A percentile compares a stretch with the other conserved stretches of the same genome.
These are phyloP conservation scores for Cettia cetti DNA, from an alignment of 2,113 vertebrate species.

Conservation along the genomic window DNA sequence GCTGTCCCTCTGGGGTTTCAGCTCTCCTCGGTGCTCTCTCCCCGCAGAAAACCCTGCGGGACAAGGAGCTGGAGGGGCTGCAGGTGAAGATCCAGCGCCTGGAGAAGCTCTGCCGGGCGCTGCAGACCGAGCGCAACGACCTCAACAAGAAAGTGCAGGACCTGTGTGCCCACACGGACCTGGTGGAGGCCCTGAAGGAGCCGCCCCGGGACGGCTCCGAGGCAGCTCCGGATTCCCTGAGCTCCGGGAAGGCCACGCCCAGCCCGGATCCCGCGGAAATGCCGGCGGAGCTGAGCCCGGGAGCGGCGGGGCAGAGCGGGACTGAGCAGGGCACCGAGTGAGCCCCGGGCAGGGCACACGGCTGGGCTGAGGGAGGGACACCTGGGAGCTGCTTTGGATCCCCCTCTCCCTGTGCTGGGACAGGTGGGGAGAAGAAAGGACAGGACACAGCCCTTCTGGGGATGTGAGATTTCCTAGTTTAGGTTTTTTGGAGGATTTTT, in stretches of 20 bases:
- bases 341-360: background rate
- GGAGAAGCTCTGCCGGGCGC: constrained; percentile 92
- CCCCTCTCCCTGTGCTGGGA: background rate
- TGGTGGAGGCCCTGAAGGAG: background rate
- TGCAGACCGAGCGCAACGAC: constrained; percentile 94
- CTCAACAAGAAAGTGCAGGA: constrained; percentile 95
- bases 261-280: background rate
- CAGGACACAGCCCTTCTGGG: background rate
- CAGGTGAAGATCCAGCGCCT: constrained; percentile 93
- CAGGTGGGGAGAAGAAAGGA: background rate
- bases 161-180: constrained; percentile 69
- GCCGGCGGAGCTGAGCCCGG: constrained; percentile 14
- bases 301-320: background rate
- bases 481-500: constrained; percentile 46
- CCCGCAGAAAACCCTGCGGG: constrained; percentile 87
- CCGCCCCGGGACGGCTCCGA: background rate
- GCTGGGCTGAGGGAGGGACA: background rate
- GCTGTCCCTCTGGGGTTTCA: accelerated
- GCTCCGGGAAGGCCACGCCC: background rate
- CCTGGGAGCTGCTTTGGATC: background rate
- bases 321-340: constrained; percentile 52
- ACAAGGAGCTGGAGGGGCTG: constrained; percentile 90
- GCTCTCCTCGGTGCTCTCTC: background rate
- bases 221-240: background rate
- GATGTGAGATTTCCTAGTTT: constrained; percentile 31